These are phyloP conservation scores for Atherix ibis DNA, from an alignment of 2,888 invertebrate genomes.

Conservation along the genomic window DNA sequence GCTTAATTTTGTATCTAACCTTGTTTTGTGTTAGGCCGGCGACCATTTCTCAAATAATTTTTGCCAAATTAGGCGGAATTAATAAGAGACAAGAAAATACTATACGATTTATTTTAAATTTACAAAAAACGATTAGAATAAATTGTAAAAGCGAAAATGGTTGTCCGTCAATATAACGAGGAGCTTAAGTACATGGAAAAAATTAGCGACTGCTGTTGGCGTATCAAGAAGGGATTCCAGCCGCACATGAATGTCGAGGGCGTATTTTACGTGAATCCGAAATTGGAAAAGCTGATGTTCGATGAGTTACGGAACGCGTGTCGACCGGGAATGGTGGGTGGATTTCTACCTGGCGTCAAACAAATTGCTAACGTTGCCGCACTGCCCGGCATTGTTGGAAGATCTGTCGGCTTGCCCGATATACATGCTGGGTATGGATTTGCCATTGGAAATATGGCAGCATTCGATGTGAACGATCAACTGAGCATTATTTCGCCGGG, in stretches of 20 bases:
- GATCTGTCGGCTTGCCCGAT: slow-evolving; percentile 89
- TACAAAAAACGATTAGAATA: too few species aligned
- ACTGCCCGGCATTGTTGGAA: slow-evolving; percentile 89
- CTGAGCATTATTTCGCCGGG: slow-evolving; percentile 82
- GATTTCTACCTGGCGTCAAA: slow-evolving; percentile 95
- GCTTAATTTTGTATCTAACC: too few species aligned
- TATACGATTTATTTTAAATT: too few species aligned
- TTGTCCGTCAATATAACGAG: slow-evolving; percentile 79
- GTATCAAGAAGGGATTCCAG: slow-evolving; percentile 95
- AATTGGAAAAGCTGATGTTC: slow-evolving; percentile 88
- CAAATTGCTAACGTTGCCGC: slow-evolving; percentile 99
- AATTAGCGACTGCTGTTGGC: slow-evolving; percentile 70
- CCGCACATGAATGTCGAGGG: slow-evolving; percentile 99
- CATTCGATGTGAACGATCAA: slow-evolving; percentile 89
- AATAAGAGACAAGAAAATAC: too few species aligned
- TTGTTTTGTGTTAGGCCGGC: too few species aligned
- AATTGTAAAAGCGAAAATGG: too few species aligned
- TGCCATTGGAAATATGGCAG: slow-evolving; percentile 99
- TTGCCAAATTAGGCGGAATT: too few species aligned
- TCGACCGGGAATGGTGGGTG: slow-evolving; percentile 78
- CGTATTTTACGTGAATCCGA: slow-evolving; percentile 85
- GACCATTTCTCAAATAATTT: too few species aligned
- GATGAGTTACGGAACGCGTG: slow-evolving; percentile 88
- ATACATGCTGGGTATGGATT: slow-evolving; percentile 98
- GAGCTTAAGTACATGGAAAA: slow-evolving; percentile 88